A percentile compares a stretch with the other conserved stretches of the same genome.
Conservation (phyloP, 1,140 invertebrate species). For the Drosophila parabipectinata region DNA sequence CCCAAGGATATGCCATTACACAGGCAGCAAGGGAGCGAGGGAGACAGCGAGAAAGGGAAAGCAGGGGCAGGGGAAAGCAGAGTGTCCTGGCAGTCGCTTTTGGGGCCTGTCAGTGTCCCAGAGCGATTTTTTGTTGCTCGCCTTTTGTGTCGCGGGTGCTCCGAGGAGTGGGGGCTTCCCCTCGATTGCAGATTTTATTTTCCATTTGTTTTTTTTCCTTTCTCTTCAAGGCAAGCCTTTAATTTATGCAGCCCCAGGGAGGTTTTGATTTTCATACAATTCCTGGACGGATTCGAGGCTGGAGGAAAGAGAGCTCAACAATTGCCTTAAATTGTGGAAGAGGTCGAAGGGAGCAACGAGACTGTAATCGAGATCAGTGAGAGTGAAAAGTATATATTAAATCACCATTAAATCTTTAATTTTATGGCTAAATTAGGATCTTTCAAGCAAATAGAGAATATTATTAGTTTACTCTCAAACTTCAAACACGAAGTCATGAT, state of each 20-base stretch:
- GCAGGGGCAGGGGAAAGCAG: conserved; percentile 17
- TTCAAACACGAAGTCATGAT: too few species aligned
- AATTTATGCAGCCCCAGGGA: conserved; percentile 82
- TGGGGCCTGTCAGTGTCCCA: conserved; percentile 67
- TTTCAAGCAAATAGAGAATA: background rate
- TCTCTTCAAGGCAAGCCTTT: conserved; percentile 64
- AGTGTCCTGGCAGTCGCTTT: conserved; percentile 62
- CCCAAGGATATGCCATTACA: conserved; percentile 76
- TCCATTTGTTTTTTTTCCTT: conserved; percentile 29
- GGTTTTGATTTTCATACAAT: conserved; percentile 66
- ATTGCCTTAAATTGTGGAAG: conserved; percentile 56
- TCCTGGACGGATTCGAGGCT: conserved; percentile 12
- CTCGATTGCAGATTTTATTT: conserved; percentile 43
- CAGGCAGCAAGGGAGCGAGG: background rate
- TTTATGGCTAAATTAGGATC: background rate
- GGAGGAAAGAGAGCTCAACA: conserved; percentile 13
- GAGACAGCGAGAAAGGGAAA: background rate
- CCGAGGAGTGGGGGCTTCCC: background rate
- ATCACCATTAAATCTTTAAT: background rate
- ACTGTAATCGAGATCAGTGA: conserved; percentile 58
- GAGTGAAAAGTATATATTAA: conserved; percentile 13
- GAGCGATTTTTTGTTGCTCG: conserved; percentile 74
- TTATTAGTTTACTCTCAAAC: background rate
- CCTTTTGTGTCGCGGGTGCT: conserved; percentile 34
- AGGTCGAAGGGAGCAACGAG: conserved; percentile 4